Conservation (phyloP, 92 coral and sea anemone species). For the Palythoa caribaeorum region DNA sequence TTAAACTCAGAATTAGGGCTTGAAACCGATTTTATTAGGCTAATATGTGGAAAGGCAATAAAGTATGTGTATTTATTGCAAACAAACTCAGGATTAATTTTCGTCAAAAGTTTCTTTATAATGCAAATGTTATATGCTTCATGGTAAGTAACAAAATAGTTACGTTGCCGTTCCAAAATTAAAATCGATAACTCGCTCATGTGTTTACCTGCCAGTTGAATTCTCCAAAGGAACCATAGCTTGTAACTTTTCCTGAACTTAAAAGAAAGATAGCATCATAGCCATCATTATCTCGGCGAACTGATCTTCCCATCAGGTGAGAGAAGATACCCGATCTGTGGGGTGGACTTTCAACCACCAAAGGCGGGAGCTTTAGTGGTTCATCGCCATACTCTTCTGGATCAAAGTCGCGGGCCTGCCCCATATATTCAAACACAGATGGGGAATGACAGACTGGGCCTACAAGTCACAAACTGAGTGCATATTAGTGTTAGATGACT, state of each 20-base stretch:
- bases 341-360: conserved; percentile 78
- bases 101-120: background rate
- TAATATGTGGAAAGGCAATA: too few species aligned
- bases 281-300: conserved; percentile 73
- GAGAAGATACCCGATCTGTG: conserved; percentile 86
- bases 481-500: background rate
- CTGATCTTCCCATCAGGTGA: conserved; percentile 86
- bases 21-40: too few species aligned
- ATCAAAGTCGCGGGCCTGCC: conserved; percentile 26
- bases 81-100: too few species aligned
- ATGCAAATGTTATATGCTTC: too few species aligned
- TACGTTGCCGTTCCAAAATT: too few species aligned
- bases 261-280: conserved; percentile 80
- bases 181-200: background rate
- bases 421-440: conserved; percentile 35
- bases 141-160: too few species aligned
- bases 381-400: conserved; percentile 71
- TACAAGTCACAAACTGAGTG: background rate
- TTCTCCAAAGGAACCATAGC: conserved; percentile 91
- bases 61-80: too few species aligned
- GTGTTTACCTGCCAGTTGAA: conserved; percentile 94
- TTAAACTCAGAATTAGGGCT: too few species aligned
- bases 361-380: conserved; percentile 79
- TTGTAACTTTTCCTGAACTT: conserved; percentile 82
- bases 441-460: conserved; percentile 30